These are phyloP conservation scores for Aphelenchoides besseyi DNA, from an alignment of 1,140 invertebrate species.

Conservation along the genomic window DNA sequence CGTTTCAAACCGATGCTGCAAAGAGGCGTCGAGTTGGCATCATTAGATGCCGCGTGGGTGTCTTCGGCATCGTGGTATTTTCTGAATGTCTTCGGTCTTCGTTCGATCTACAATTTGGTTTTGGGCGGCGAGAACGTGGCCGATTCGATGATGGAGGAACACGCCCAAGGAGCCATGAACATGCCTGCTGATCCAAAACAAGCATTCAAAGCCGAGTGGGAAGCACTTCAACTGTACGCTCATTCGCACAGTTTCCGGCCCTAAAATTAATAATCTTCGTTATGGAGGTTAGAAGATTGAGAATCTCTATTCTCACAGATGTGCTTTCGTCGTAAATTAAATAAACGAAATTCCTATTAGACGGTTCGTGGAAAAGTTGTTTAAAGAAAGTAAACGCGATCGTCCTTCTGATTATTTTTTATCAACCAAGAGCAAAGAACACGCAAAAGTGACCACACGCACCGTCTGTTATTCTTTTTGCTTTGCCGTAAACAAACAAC, in stretches of 20 bases:
- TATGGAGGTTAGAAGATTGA: no score
- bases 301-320: no score
- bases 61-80: constrained; percentile 99
- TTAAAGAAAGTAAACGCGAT: no score
- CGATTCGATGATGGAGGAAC: constrained; percentile 53
- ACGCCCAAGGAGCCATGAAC: constrained; percentile 76
- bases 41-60: constrained; percentile 97
- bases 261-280: constrained; percentile 4
- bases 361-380: no score
- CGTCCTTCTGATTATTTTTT: no score
- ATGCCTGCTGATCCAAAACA: constrained; percentile 93
- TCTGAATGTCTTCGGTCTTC: constrained; percentile 94
- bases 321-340: no score
- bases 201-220: constrained; percentile 98
- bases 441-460: no score
- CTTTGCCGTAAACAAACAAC: no score
- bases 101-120: constrained; percentile 94
- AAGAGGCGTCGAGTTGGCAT: constrained; percentile 87
- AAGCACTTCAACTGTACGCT: constrained; percentile 86
- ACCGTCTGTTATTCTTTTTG: no score
- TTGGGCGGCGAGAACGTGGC: constrained; percentile 90
- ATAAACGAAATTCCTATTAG: no score
- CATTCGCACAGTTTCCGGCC: constrained; percentile 33
- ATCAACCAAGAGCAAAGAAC: no score
- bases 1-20: constrained; percentile 99